Base-by-base conservation (phyloP, 2,797 vertebrate species). In the Hybognathus amarus region DNA sequence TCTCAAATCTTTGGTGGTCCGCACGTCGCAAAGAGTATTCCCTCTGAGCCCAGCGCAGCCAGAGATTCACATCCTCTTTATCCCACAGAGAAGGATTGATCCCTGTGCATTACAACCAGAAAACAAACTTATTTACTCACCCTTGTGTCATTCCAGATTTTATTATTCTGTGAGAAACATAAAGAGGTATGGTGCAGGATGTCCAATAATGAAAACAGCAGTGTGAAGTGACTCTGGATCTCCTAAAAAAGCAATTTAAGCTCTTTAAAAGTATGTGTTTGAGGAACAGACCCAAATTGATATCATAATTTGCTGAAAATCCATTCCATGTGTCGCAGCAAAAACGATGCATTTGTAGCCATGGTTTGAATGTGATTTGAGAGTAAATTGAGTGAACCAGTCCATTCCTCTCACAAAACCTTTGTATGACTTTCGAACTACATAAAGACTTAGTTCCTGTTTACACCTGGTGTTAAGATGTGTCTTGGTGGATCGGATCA, bases 81-180 rank as follows among this genome's bases (percentile, higher is more conserved):
- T 97, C 96, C 97, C 97, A 99, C 80, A 98, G 91, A 0, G 95
- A 96, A 0, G 97, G 98, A 88, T 97, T 98, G 89, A 97, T 97
- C 83, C 97, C 97, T 98, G 87, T 9, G 88, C 11, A 33, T 47
- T 42, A 30, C 67, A 61, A 78, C 10, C 77, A 50, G 20, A 20
- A 36, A 69, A 40, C 36, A 45, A 42, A 76, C 67, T 6, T 0
- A 45, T 69, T 69, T 24, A 69, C 40, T 45, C n/a, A 69, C 8
- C 9, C 20, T 54, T 33, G 12, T 54, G 71, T n/a, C 47, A n/a
- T 54, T 20, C 17, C 17, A 50, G 20, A 71, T 69, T 69, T 15
- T 4, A n/a, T 69, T 69, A 4, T 70, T 27, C 24, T 47, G 0
- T 27, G 42, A 13, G 24, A 50, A 66, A 38, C 61, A 47, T 47